Percentiles rank a stretch among this genome's conserved stretches.
Evolutionary conservation across 2,888 invertebrate species (phyloP).

Genomic region (Xiphydria camelus): DNA sequence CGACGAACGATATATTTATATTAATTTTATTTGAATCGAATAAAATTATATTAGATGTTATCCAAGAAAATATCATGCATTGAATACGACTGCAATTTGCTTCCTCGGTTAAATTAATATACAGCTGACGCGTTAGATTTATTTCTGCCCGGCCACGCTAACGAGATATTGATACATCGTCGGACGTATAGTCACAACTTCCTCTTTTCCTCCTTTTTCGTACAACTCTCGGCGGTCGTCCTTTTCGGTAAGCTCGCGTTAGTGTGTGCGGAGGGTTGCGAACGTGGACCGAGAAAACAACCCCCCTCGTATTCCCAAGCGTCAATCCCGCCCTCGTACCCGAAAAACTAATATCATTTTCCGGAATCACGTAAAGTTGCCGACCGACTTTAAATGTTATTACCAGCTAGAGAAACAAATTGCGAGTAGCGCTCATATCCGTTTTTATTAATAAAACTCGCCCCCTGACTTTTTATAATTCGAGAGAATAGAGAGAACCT

Average conservation of each 20-base stretch:
- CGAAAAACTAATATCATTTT: neutral
- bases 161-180: constrained; percentile 39
- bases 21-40: too few species aligned
- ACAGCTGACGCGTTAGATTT: constrained; percentile 22
- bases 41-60: too few species aligned
- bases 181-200: constrained; percentile 15
- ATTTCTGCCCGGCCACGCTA: constrained; percentile 28
- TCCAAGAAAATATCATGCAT: too few species aligned
- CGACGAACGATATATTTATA: too few species aligned
- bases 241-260: constrained; percentile 38
- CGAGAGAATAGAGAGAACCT: too few species aligned
- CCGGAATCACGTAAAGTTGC: neutral
- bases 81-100: too few species aligned
- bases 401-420: too few species aligned
- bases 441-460: too few species aligned
- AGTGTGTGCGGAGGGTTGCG: constrained; percentile 38
- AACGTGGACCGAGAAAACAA: constrained; percentile 28
- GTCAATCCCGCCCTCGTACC: neutral
- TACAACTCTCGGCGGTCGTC: constrained; percentile 28
- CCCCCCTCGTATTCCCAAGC: neutral
- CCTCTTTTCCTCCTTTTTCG: neutral
- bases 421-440: too few species aligned
- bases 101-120: too few species aligned
- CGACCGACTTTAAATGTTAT: neutral
- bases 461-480: too few species aligned